phyloP scores from a whole-genome alignment of 2,888 invertebrate species.

The Osmoderma eremita region DNA sequence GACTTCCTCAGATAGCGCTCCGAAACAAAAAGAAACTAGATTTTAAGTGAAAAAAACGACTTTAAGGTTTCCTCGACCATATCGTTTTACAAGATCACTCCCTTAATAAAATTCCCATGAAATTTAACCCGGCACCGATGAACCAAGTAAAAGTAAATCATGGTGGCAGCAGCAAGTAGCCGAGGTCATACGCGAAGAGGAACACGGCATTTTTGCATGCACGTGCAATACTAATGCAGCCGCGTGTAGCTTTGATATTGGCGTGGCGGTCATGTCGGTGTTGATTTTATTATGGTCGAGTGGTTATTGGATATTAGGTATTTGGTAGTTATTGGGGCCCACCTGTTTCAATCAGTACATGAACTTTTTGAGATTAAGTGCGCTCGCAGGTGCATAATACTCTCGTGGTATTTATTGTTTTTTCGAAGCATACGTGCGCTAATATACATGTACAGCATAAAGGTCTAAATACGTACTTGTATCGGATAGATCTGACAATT shows the following conservation, averaged over 20 bases:
- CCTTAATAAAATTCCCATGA: slow-evolving; percentile 51
- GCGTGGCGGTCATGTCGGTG: slow-evolving; percentile 26
- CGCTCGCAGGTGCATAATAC: neutral
- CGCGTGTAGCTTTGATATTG: slow-evolving; percentile 33
- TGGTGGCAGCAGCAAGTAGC: slow-evolving; percentile 19
- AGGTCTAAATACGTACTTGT: too few species aligned
- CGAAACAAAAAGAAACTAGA: slow-evolving; percentile 39
- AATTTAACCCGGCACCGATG: slow-evolving; percentile 47
- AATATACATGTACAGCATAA: slow-evolving; percentile 3
- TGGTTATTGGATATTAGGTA: slow-evolving; percentile 17
- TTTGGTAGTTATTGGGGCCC: slow-evolving; percentile 19
- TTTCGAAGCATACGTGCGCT: neutral
- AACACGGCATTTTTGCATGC: slow-evolving; percentile 31
- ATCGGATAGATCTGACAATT: too few species aligned
- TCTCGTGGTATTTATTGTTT: slow-evolving; percentile 13
- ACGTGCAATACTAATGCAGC: slow-evolving; percentile 40
- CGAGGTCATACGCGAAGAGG: slow-evolving; percentile 32
- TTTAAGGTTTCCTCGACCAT: slow-evolving; percentile 49
- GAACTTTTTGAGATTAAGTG: slow-evolving; percentile 18
- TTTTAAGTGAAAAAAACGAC: slow-evolving; percentile 42
- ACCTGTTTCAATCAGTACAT: slow-evolving; percentile 22
- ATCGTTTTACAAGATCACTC: slow-evolving; percentile 51
- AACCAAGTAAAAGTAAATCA: slow-evolving; percentile 36
- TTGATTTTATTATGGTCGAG: slow-evolving; percentile 35
- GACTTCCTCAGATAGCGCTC: slow-evolving; percentile 27